A percentile compares a stretch with the other conserved stretches of the same genome.
These are phyloP conservation scores for Mallateleia sp. DNA, from an alignment of 2,888 invertebrate species.

Conservation along the genomic window DNA sequence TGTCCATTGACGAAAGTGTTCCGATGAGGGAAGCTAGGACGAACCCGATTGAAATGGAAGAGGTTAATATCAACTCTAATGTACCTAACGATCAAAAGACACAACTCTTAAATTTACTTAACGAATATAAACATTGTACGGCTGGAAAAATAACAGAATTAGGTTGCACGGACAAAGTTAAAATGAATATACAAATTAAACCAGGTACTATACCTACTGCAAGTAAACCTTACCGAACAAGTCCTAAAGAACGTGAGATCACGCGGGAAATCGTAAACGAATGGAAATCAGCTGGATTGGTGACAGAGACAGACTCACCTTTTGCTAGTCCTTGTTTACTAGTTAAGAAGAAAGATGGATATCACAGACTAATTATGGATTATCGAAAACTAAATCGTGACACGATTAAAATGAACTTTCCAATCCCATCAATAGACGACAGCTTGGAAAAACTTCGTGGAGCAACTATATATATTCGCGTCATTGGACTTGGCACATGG, in stretches of 20 bases:
- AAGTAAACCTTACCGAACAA: constrained; percentile 21
- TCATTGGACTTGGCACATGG: too few species aligned
- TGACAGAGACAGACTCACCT: constrained; percentile 76
- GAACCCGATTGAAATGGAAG: not conserved
- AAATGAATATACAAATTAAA: constrained; percentile 69
- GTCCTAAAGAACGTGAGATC: not conserved
- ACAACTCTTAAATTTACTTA: not conserved
- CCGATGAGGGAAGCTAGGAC: too few species aligned
- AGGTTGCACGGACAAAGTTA: constrained; percentile 37
- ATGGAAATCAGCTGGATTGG: constrained; percentile 64
- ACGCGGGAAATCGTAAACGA: constrained; percentile 2
- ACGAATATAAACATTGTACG: constrained; percentile 39
- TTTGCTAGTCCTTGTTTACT: constrained; percentile 76
- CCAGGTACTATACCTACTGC: not conserved
- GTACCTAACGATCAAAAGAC: not conserved
- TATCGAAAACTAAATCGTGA: too few species aligned
- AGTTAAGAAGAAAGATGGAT: not conserved
- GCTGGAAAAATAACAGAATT: constrained; percentile 62
- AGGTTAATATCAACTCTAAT: too few species aligned
- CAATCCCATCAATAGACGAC: too few species aligned
- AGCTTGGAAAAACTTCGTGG: too few species aligned
- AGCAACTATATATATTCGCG: too few species aligned
- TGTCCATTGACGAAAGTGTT: too few species aligned
- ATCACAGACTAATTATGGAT: too few species aligned
- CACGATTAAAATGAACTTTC: too few species aligned